Evolutionary conservation across 2,113 vertebrate genomes (phyloP).

Genomic region (Apodemus sylvaticus): DNA sequence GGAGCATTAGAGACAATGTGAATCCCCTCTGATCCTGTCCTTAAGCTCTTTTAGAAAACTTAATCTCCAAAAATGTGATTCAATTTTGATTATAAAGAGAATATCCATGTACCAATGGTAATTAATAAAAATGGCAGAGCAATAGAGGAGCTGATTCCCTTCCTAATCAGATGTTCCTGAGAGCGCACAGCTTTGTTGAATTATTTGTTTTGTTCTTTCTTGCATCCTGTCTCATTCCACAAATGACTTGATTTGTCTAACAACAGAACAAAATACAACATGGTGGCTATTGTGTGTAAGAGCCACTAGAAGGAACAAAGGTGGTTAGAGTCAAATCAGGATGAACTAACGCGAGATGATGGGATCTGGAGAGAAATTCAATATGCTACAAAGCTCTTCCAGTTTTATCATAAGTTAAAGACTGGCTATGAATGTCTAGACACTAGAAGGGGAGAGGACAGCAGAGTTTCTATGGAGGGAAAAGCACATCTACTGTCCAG

Average conservation of each 20-base stretch:
- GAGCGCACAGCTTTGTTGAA: not conserved
- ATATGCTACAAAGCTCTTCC: not conserved
- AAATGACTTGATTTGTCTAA: not conserved
- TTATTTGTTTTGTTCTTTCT: constrained; percentile 54
- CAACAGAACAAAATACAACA: not conserved
- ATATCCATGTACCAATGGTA: constrained; percentile 55
- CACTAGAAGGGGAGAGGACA: not conserved
- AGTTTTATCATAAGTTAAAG: constrained; percentile 43
- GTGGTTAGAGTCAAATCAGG: not conserved
- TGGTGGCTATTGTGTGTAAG: not conserved
- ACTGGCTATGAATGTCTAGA: not conserved
- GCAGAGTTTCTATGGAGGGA: not conserved
- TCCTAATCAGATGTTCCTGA: constrained; percentile 14
- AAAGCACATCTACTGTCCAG: not conserved
- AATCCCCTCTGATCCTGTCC: constrained; percentile 64
- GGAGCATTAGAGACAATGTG: constrained; percentile 62
- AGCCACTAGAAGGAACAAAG: not conserved
- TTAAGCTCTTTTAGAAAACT: constrained; percentile 76
- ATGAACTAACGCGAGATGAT: not conserved
- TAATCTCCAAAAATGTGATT: constrained; percentile 79
- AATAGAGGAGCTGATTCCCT: constrained; percentile 6
- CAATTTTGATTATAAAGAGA: constrained; percentile 79
- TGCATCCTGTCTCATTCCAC: not conserved
- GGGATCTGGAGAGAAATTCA: constrained; percentile 9
- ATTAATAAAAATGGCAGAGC: constrained; percentile 63